These are phyloP conservation scores for Amphiprion percula DNA, from an alignment of 2,113 vertebrate species.

Conservation along the genomic window DNA sequence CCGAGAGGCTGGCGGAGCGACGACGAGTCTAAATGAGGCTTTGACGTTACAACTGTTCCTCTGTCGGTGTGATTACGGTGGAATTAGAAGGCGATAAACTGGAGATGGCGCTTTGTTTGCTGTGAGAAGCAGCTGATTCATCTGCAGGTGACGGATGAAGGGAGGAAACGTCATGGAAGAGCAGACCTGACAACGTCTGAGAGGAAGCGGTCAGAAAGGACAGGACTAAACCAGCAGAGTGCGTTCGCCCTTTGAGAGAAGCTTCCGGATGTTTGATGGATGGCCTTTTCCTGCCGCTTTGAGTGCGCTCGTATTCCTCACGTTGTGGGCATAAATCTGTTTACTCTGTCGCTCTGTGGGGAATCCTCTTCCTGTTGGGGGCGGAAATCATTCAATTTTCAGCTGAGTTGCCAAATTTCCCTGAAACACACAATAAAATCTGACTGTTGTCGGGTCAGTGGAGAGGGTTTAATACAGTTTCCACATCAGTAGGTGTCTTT, in stretches of 20 bases:
- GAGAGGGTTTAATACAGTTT: too few species aligned
- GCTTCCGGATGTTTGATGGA: constrained; percentile 15
- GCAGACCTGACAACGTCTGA: not conserved
- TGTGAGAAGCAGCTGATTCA: not conserved
- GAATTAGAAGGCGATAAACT: too few species aligned
- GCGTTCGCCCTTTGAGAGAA: constrained; percentile 16
- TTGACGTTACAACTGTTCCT: not conserved
- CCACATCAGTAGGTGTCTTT: too few species aligned
- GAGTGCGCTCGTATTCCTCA: not conserved
- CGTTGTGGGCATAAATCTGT: too few species aligned
- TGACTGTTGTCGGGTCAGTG: too few species aligned
- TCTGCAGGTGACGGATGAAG: not conserved
- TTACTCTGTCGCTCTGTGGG: not conserved
- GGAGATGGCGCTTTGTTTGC: too few species aligned
- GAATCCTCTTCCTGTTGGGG: not conserved
- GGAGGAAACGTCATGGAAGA: too few species aligned
- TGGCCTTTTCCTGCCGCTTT: constrained; percentile 9
- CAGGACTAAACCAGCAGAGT: constrained; percentile 1
- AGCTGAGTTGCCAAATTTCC: too few species aligned
- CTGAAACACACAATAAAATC: too few species aligned
- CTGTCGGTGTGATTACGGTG: not conserved
- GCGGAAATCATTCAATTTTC: too few species aligned
- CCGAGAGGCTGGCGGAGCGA: not conserved
- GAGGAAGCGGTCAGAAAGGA: constrained; percentile 4
- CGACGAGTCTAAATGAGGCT: constrained; percentile 1